Percentiles rank a stretch among this genome's conserved stretches.
Evolutionary conservation across 2,888 invertebrate species (phyloP).

Genomic region (Clanis bilineata): DNA sequence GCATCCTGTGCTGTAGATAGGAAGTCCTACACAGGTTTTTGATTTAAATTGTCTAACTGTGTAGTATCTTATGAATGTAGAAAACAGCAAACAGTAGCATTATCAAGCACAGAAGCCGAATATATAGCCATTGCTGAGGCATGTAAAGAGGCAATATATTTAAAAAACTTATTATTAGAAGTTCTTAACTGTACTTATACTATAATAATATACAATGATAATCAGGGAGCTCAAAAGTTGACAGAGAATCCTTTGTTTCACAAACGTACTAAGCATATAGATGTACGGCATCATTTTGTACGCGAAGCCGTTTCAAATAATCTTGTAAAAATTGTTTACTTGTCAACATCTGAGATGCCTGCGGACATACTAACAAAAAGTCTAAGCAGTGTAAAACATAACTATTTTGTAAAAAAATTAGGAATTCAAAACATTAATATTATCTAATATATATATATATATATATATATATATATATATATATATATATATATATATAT

Average conservation of each 20-base stretch:
- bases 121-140: not conserved
- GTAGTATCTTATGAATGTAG: slow-evolving; percentile 21
- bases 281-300: not conserved
- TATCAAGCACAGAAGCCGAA: not conserved
- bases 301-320: not conserved
- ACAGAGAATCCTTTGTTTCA: not conserved
- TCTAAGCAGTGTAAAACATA: not conserved
- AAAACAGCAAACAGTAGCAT: slow-evolving; percentile 7
- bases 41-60: slow-evolving; percentile 16
- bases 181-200: not conserved
- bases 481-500: no score
- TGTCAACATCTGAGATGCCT: not conserved
- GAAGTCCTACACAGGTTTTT: slow-evolving; percentile 23
- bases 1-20: slow-evolving; percentile 17
- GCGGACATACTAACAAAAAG: not conserved
- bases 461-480: no score
- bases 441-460: no score
- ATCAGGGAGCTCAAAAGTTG: not conserved
- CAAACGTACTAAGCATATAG: not conserved
- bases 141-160: not conserved
- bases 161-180: not conserved
- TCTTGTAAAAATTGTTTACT: not conserved
- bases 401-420: not conserved
- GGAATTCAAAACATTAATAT: not conserved
- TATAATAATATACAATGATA: not conserved